Conservation (phyloP, 1,140 invertebrate species). For the Phthorimaea operculella region DNA sequence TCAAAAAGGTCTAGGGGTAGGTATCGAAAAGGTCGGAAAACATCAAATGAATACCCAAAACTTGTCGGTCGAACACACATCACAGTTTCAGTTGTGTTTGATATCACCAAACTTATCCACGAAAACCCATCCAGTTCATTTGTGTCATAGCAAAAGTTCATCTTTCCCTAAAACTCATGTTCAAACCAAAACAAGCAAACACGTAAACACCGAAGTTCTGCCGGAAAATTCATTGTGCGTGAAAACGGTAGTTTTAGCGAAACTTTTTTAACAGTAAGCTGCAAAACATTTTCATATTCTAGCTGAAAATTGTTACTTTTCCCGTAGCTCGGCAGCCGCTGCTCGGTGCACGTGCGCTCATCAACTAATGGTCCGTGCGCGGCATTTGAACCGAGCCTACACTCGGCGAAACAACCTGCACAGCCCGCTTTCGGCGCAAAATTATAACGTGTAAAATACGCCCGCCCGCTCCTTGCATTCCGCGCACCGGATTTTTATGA, state of each 20-base stretch:
- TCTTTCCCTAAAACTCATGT: too few species aligned
- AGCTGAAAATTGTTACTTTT: slow-evolving; percentile 62
- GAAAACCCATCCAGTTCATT: too few species aligned
- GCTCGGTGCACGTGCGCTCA: slow-evolving; percentile 60
- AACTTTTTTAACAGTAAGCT: slow-evolving; percentile 53
- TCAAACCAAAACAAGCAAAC: background rate
- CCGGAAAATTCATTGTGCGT: slow-evolving; percentile 57
- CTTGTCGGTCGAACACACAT: too few species aligned
- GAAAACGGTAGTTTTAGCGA: slow-evolving; percentile 56
- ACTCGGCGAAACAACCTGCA: slow-evolving; percentile 55
- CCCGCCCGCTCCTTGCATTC: slow-evolving; percentile 61
- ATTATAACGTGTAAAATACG: slow-evolving; percentile 67
- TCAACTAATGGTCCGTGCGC: slow-evolving; percentile 67
- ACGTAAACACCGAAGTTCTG: slow-evolving; percentile 34
- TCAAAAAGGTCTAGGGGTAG: too few species aligned
- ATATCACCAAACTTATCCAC: too few species aligned
- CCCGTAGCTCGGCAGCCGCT: slow-evolving; percentile 24
- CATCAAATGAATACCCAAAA: too few species aligned
- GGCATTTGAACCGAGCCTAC: slow-evolving; percentile 66
- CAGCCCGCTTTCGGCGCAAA: slow-evolving; percentile 60
- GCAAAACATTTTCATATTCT: slow-evolving; percentile 63
- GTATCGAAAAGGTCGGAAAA: too few species aligned
- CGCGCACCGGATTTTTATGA: slow-evolving; percentile 65
- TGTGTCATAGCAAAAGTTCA: too few species aligned
- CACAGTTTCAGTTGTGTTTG: too few species aligned